A percentile compares a stretch with the other conserved stretches of the same genome.
phyloP scores from a whole-genome alignment of 2,888 invertebrate species.

The Allophyes oxyacanthae region DNA sequence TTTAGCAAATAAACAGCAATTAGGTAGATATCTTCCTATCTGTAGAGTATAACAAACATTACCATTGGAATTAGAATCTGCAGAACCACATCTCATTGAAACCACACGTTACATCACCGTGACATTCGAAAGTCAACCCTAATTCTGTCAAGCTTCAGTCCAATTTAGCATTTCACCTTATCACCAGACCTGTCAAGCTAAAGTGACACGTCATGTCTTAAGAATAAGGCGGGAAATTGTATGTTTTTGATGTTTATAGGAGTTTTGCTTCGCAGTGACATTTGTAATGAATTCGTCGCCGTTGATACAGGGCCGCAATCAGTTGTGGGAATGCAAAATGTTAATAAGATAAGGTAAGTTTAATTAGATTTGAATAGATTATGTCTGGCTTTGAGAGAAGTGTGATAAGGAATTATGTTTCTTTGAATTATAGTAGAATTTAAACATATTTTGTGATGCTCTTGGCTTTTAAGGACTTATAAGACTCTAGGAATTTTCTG shows the following conservation, averaged over 20 bases:
- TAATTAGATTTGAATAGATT: constrained; percentile 39
- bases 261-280: constrained; percentile 53
- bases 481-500: too few species aligned
- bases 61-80: constrained; percentile 55
- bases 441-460: not conserved
- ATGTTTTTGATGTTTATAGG: constrained; percentile 38
- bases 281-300: constrained; percentile 63
- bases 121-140: constrained; percentile 44
- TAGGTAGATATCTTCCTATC: constrained; percentile 35
- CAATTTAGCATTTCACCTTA: constrained; percentile 34
- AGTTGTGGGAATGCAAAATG: constrained; percentile 45
- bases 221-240: constrained; percentile 45
- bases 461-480: too few species aligned
- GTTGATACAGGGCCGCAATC: constrained; percentile 56
- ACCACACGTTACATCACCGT: constrained; percentile 34
- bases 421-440: not conserved
- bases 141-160: constrained; percentile 25
- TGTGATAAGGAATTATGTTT: not conserved
- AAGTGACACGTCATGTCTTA: constrained; percentile 21
- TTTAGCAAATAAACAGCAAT: constrained; percentile 57
- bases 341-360: constrained; percentile 38
- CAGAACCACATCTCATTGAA: constrained; percentile 40
- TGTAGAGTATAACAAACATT: constrained; percentile 46
- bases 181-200: constrained; percentile 11
- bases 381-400: constrained; percentile 12